Evolutionary conservation across 2,797 vertebrate species (phyloP), one percentile per base, ranked within the genome.

Genomic region (Sebastes diploproa): DNA sequence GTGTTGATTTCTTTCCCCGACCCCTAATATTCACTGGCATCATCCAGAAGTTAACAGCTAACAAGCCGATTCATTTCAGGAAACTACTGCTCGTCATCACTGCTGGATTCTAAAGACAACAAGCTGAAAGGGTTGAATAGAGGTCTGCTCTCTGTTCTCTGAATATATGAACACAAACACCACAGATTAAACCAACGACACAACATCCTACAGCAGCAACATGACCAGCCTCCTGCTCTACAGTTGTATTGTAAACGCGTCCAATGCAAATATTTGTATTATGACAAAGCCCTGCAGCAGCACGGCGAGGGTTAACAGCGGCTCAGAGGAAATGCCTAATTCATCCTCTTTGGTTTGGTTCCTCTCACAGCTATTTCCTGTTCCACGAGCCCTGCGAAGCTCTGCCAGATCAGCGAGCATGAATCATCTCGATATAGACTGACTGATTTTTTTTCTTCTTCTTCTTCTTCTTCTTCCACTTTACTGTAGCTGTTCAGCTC

Each of bases 301-400:
- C 65, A 64, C 60, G 2, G 30, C 23, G 63, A 85, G 91, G 83
- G 89, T 94, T 93, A 92, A 91, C 80, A 55, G 65, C 67, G 7
- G 72, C 68, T 72, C 63, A 77, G 68, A 93, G 91, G 93, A 93
- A 94, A 94, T 92, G 84, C 92, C 91, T 84, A 76, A 89, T 93
- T 92, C 82, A 89, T 91, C 84, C 89, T 86, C 89, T 86, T 75
- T 81, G 90, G 80, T 91, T 92, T 79, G 83, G 84, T 84, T 93
- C 85, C 82, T 88, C 76, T 83, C 56, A 0, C 22, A 90, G 91
- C 77, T 86, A 92, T 93, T 94, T 95, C 92, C 93, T 94, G 90
- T 94, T 91, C 86, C 90, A 91, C 63, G 59, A 82, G 84, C n/a
- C 76, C 71, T 12, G 42, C 80, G 67, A 78, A 87, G 88, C 78